These are phyloP conservation scores for Xylocampa areola DNA, from an alignment of 2,888 invertebrate genomes.

Conservation along the genomic window DNA sequence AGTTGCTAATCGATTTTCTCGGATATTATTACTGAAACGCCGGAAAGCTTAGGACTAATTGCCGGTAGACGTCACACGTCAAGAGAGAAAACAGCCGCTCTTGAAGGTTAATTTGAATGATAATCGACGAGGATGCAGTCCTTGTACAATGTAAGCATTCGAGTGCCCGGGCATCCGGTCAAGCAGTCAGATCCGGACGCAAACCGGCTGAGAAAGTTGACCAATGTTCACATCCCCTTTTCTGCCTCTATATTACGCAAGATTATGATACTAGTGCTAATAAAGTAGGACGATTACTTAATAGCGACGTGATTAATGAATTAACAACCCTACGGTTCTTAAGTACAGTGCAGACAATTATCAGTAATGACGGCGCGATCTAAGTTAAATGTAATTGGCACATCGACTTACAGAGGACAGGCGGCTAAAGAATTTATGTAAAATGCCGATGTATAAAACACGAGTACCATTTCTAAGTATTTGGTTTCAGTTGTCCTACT, in stretches of 20 bases:
- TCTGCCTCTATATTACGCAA: conserved; percentile 1
- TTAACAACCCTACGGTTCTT: conserved; percentile 1
- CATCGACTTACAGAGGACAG: not conserved
- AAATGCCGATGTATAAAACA: not conserved
- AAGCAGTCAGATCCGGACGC: conserved; percentile 50
- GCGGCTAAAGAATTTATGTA: not conserved
- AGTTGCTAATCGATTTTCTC: conserved; percentile 24
- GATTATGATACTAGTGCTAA: not conserved
- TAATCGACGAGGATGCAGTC: conserved; percentile 61
- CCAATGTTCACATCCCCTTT: conserved; percentile 12
- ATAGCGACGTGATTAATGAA: not conserved
- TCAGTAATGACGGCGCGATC: conserved; percentile 12
- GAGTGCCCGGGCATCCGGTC: conserved; percentile 62
- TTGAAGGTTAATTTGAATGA: conserved; percentile 60
- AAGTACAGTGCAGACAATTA: conserved; percentile 11
- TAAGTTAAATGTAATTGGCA: conserved; percentile 3
- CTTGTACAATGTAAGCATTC: conserved; percentile 54
- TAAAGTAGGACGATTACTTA: not conserved
- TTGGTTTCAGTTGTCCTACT: not conserved
- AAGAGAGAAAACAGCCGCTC: conserved; percentile 37
- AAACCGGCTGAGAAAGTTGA: conserved; percentile 61
- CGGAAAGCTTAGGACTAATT: conserved; percentile 32
- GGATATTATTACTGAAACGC: conserved; percentile 28
- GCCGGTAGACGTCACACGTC: conserved; percentile 10
- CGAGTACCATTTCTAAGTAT: not conserved